These are phyloP conservation scores for Tetramorium alpestre DNA, from an alignment of 1,140 invertebrate species.

Conservation along the genomic window DNA sequence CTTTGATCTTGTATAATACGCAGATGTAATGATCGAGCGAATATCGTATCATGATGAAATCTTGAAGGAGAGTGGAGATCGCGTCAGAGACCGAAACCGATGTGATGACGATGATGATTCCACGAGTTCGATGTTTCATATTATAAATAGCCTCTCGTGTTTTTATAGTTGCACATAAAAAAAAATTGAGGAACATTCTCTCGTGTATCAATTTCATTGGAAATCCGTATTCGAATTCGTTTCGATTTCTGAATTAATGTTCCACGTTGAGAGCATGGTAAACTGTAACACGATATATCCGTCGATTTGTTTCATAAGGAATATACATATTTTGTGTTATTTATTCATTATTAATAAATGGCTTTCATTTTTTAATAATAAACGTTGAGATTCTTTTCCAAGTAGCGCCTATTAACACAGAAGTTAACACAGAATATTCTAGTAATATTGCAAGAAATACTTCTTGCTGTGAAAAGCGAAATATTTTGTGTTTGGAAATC, in stretches of 20 bases:
- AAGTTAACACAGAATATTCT: too few species aligned
- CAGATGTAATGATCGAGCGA: constrained; percentile 40
- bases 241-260: constrained; percentile 19
- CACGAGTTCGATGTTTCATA: not conserved
- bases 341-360: constrained; percentile 43
- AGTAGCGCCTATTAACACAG: too few species aligned
- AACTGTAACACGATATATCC: constrained; percentile 4
- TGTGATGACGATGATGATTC: not conserved
- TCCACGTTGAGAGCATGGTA: not conserved
- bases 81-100: not conserved
- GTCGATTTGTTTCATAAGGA: not conserved
- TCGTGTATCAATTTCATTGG: not conserved
- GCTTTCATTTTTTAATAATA: constrained; percentile 18
- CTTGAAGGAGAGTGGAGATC: not conserved
- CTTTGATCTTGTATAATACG: constrained; percentile 37
- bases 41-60: constrained; percentile 6
- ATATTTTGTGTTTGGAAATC: too few species aligned
- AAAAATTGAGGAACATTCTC: not conserved
- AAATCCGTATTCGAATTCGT: not conserved
- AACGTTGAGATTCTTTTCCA: not conserved
- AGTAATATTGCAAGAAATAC: too few species aligned
- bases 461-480: too few species aligned
- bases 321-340: constrained; percentile 18
- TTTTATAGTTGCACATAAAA: not conserved
- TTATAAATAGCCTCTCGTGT: not conserved